Conservation (phyloP, 2,113 vertebrate genomes). For the Rhodinocichla rosea region DNA sequence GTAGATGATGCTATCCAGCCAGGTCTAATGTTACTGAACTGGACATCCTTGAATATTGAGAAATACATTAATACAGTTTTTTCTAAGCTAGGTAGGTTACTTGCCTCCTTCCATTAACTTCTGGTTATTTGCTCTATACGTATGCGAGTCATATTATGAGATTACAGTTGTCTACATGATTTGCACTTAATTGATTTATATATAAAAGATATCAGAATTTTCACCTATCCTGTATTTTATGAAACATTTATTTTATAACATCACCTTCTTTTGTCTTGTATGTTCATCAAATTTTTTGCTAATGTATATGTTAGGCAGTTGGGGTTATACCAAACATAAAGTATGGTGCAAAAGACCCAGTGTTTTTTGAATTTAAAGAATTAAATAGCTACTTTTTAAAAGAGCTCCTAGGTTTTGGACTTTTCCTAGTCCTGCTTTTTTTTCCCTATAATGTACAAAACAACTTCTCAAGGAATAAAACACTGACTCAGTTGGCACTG, state of each 20-base stretch:
- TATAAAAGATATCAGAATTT: neutral
- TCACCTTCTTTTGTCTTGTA: neutral
- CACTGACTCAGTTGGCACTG: neutral
- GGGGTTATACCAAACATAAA: neutral
- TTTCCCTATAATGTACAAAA: neutral
- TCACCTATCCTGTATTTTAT: neutral
- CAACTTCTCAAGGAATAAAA: neutral
- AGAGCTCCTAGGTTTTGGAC: neutral
- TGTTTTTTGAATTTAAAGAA: neutral
- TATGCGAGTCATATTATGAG: neutral
- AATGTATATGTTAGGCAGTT: neutral
- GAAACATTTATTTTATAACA: neutral
- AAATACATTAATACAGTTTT: slow-evolving; percentile 78
- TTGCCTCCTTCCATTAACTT: neutral
- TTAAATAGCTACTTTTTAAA: neutral
- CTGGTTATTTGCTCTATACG: neutral
- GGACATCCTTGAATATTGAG: slow-evolving; percentile 89
- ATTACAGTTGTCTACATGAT: neutral
- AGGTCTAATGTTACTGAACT: slow-evolving; percentile 83
- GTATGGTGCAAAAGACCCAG: neutral
- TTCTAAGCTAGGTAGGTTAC: slow-evolving; percentile 78
- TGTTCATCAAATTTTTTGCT: neutral
- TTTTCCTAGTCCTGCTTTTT: neutral
- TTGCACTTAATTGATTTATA: neutral
- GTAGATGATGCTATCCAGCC: slow-evolving; percentile 85